Base-by-base conservation (phyloP, 2,888 invertebrate species). In the Sminthurinus aureus region DNA sequence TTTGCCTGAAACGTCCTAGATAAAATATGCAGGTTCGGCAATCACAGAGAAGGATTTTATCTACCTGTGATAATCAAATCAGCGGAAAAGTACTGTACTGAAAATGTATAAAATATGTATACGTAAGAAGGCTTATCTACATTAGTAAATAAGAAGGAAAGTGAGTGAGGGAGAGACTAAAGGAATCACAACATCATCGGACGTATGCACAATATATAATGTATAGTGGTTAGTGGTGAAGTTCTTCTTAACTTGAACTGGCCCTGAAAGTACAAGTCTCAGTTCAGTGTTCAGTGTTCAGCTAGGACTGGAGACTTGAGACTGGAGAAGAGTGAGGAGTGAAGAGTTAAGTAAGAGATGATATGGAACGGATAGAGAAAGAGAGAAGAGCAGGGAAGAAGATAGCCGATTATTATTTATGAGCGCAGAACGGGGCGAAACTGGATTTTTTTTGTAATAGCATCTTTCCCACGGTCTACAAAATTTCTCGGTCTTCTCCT, bases 401-500 rank as follows among this genome's bases (percentile, higher is more conserved):
- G 50, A 75, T 84, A 85, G 84, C 85, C 86, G 86, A 87, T 86
- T 84, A 87, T 87, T 86, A 87, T 87, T 87, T 87, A 87, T 87
- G 87, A 85, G 86, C 86, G 84, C 87, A 85, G 86, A 87, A 87
- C 86, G 86, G 86, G 87, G 86, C 86, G 87, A 86, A 86, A 82
- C 86, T 84, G 85, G 83, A 82, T 85, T 86, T 87, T 86, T 86
- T 81, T 79, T 85, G 79, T 79, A 82, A 83, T 83, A 79, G 73
- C 74, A 79, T 83, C 85, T 86, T 87, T 87, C 87, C 87, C 87
- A 87, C 87, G 87, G 87, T 87, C 87, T 84, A 87, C 87, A 86
- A 77, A 58, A 82, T 82, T 84, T 85, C 73, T 51, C 76, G 78
- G 24, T 24, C 52, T 38, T n/a, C 75, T 38, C 75, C 51, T 9